phyloP scores from a whole-genome alignment of 2,797 vertebrate genomes.

The Xiphorhynchus erythropygius region DNA sequence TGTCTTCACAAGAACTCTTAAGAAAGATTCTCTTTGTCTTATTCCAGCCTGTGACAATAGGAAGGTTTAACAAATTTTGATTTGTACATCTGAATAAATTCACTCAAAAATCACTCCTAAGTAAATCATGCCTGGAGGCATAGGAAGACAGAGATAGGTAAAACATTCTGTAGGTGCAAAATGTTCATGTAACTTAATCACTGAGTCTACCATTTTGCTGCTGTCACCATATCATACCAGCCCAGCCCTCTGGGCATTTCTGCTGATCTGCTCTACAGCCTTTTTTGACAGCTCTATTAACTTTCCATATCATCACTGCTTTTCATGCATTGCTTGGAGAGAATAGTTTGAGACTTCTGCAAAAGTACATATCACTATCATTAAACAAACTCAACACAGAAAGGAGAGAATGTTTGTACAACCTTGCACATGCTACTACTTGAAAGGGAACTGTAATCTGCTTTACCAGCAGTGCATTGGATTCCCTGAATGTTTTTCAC shows the following conservation, averaged over 20 bases:
- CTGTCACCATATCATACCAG: background rate
- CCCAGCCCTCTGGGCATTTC: background rate
- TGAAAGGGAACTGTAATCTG: constrained; percentile 33
- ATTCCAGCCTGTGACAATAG: background rate
- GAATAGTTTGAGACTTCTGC: background rate
- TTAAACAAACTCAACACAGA: constrained; percentile 23
- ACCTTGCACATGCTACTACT: background rate
- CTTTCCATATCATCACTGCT: background rate
- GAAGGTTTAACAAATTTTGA: background rate
- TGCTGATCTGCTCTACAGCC: background rate
- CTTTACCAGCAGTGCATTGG: constrained; percentile 21
- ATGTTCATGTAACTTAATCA: background rate
- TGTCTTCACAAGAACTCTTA: background rate
- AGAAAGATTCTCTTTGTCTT: background rate
- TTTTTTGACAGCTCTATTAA: background rate
- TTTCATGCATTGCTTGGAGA: constrained; percentile 15
- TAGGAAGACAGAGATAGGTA: background rate
- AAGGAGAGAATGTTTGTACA: constrained; percentile 21
- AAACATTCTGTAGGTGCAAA: background rate
- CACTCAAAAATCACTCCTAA: background rate
- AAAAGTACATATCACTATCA: background rate
- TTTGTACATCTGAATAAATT: background rate
- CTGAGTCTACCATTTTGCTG: background rate
- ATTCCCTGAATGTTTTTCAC: constrained; percentile 7
- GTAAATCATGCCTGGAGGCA: background rate